Conservation (phyloP, 30 jellyfish, hydroid and myxozoan genomes). For the Aurelia sp. region DNA sequence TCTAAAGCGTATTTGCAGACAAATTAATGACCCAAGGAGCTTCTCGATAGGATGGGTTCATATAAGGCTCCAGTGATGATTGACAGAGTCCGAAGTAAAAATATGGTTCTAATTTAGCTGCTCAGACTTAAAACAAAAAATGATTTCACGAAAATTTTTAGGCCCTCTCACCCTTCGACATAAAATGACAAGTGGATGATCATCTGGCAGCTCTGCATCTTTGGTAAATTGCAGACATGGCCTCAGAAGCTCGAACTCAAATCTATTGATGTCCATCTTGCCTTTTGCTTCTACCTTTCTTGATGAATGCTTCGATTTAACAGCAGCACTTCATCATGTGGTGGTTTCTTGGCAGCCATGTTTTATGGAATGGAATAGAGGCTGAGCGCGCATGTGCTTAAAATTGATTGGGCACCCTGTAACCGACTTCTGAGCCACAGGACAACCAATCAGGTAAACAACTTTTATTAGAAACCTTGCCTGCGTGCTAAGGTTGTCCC, state of each 20-base stretch:
- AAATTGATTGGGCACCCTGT: too few species aligned
- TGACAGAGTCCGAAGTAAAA: too few species aligned
- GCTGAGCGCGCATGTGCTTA: background rate
- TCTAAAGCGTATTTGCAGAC: too few species aligned
- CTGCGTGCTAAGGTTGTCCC: too few species aligned
- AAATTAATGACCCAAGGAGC: too few species aligned
- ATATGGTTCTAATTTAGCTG: too few species aligned
- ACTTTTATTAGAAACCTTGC: too few species aligned
- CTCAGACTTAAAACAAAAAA: too few species aligned
- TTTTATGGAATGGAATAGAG: conserved; percentile 15
- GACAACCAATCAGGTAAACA: too few species aligned
- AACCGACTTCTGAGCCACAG: too few species aligned
- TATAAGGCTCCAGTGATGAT: too few species aligned
- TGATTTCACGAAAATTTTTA: background rate
- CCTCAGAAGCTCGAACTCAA: conserved; percentile 29
- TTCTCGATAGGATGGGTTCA: too few species aligned
- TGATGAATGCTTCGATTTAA: background rate
- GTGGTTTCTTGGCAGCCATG: conserved; percentile 19
- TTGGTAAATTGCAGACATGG: background rate
- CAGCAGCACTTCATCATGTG: conserved; percentile 19
- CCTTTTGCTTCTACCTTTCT: conserved; percentile 2
- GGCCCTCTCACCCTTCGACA: background rate
- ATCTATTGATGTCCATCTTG: conserved; percentile 2
- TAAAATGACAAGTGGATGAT: conserved; percentile 30
- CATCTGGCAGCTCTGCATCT: conserved; percentile 30